Conservation (phyloP, 2,113 vertebrate genomes). For the Anser brachyrhynchus region DNA sequence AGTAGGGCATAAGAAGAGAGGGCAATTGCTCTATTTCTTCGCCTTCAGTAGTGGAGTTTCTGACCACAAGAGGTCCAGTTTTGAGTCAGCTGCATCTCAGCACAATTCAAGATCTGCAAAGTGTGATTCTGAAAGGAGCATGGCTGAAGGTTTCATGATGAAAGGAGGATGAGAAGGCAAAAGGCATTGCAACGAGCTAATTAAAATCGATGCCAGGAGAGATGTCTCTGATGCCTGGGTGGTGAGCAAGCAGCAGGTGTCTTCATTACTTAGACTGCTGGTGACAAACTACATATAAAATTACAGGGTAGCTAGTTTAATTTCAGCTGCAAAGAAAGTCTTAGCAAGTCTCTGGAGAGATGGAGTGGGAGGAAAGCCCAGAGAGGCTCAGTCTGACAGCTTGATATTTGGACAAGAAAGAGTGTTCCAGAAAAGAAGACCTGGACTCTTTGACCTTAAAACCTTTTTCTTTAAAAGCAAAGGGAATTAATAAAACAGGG, state of each 20-base stretch:
- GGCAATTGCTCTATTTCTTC: conserved; percentile 17
- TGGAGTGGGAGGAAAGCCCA: conserved; percentile 29
- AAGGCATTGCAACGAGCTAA: conserved; percentile 32
- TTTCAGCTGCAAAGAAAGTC: conserved; percentile 38
- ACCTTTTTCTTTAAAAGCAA: neutral
- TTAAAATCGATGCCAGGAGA: conserved; percentile 43
- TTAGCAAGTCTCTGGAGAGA: conserved; percentile 15
- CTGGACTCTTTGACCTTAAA: neutral
- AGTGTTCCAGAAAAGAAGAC: neutral
- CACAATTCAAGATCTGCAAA: neutral
- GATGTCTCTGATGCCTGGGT: conserved; percentile 50
- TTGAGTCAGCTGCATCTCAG: neutral
- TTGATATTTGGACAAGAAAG: conserved; percentile 13
- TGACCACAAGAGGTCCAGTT: neutral
- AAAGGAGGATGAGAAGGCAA: conserved; percentile 48
- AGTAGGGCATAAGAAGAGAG: neutral
- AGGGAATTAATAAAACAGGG: neutral
- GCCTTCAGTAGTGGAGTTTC: conserved; percentile 16
- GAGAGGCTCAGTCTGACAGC: neutral
- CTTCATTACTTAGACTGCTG: conserved; percentile 60
- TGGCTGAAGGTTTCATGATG: conserved; percentile 33
- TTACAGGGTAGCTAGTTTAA: conserved; percentile 29
- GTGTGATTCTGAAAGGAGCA: conserved; percentile 9
- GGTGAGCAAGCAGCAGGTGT: conserved; percentile 61
- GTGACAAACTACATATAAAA: conserved; percentile 54